Base-by-base conservation (phyloP, 2,113 vertebrate species). In the Zosterops lateralis region DNA sequence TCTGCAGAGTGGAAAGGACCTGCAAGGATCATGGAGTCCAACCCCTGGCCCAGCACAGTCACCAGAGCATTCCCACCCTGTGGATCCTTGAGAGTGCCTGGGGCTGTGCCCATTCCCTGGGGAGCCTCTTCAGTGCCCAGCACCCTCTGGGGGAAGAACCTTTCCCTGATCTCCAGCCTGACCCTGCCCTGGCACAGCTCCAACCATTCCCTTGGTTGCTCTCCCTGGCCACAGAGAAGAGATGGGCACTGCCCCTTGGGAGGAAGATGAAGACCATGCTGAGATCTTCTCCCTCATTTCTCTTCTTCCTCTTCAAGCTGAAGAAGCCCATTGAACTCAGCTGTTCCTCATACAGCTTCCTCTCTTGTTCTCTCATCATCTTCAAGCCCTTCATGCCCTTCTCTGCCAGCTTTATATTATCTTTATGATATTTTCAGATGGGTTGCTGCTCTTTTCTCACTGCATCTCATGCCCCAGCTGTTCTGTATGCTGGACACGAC, bases 181-280 rank as follows among this genome's bases (percentile, higher is more conserved):
- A 12, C 0, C 45, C 65, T 60, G 3, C 24, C 44, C 34, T 68
- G 58, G 1, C 32, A 38, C 8, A 54, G 68, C 58, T 56, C 22
- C 68, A 38, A 40, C 28, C 0, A 1, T 3, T 38, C 58, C 48
- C 40, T 34, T 0, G 2, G 22, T 17, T 64, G 4, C 58, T 64
- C 48, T 38, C 17, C 14, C 21, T 38, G 32, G 25, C 2, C 47
- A 36, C 26, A 25, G 20, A 62, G 38, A 32, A 84, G 26, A 22
- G 28, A 14, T 7, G 0, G 26, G 28, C 32, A 28, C 28, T 64
- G n/a, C 24, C 24, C 18, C 24, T 40, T 0, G 0, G 7, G 12
- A 56, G 34, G 15, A 65, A 48, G 7, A 1, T 56, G 12, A 11
- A 14, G 12, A 34, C 40, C 7, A 19, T 24, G 34, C 17, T 57